Conservation (phyloP, 2,797 vertebrate genomes). For the Paramormyrops hopkinsi region DNA sequence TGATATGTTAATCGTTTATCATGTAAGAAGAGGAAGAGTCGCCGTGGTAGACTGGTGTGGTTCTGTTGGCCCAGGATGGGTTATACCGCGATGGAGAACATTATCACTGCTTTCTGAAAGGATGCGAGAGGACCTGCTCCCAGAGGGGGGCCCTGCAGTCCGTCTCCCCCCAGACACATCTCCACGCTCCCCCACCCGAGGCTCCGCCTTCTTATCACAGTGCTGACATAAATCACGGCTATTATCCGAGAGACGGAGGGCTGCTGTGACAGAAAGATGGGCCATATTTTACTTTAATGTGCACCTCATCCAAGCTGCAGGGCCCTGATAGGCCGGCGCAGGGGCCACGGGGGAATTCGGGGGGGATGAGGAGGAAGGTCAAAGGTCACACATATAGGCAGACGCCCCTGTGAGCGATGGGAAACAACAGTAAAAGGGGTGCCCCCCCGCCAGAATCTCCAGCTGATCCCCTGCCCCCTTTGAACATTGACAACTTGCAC, state of each 20-base stretch:
- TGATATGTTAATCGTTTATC: neutral
- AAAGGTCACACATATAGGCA: neutral
- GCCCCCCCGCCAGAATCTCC: neutral
- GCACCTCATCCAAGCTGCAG: neutral
- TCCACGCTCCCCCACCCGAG: neutral
- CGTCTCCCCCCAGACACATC: neutral
- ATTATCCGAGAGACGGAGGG: neutral
- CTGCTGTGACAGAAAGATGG: neutral
- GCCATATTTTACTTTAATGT: conserved; percentile 8
- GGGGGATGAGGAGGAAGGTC: neutral
- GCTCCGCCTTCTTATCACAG: neutral
- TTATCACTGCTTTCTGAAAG: neutral
- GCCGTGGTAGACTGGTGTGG: neutral
- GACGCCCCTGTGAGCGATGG: neutral
- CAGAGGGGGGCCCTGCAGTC: neutral
- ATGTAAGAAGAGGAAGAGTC: neutral
- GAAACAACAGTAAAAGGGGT: neutral
- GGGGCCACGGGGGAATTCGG: neutral
- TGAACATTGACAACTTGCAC: neutral
- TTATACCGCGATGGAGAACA: neutral
- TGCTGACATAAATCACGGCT: neutral
- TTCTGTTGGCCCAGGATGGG: neutral
- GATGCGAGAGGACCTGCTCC: no score
- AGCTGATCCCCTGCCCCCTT: neutral
- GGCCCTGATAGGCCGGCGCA: neutral